Evolutionary conservation across 2,113 vertebrate genomes (phyloP).

Genomic region (Pangasianodon gigas): DNA sequence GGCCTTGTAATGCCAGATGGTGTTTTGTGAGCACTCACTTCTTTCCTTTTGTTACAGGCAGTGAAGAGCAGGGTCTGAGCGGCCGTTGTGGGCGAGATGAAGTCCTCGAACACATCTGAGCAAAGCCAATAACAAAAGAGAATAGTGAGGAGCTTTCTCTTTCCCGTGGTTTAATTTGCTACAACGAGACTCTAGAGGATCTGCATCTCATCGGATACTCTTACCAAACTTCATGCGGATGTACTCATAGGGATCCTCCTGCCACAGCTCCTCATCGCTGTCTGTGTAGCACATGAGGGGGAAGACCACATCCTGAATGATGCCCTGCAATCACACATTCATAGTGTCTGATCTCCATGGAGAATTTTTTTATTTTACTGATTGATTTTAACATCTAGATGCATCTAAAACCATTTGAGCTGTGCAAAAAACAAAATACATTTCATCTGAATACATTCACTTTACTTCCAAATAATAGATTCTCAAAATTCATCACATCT

Average conservation of each 20-base stretch:
- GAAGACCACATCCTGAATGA: conserved; percentile 80
- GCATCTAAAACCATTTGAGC: not conserved
- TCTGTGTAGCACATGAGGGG: conserved; percentile 99
- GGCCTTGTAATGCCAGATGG: conserved; percentile 35
- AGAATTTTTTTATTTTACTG: not conserved
- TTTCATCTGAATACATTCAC: not conserved
- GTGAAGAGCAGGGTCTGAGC: conserved; percentile 97
- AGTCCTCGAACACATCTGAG: conserved; percentile 97
- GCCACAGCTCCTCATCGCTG: conserved; percentile 97
- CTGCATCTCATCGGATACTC: conserved; percentile 19
- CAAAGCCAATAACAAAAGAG: conserved; percentile 42
- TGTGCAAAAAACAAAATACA: not conserved
- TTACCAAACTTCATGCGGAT: conserved; percentile 99
- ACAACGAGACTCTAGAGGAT: not conserved
- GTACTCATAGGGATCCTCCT: conserved; percentile 98
- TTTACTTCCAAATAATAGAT: not conserved
- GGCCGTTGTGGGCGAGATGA: conserved; percentile 97
- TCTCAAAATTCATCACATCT: not conserved
- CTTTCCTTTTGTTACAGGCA: conserved; percentile 98
- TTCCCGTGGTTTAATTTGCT: not conserved
- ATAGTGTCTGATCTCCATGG: not conserved
- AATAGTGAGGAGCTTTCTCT: conserved; percentile 6
- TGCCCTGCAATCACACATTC: conserved; percentile 68
- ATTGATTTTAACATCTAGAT: not conserved
- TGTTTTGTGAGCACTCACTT: conserved; percentile 73